Evolutionary conservation across 2,888 invertebrate species (phyloP).

Genomic region (Frankliniella fusca): DNA sequence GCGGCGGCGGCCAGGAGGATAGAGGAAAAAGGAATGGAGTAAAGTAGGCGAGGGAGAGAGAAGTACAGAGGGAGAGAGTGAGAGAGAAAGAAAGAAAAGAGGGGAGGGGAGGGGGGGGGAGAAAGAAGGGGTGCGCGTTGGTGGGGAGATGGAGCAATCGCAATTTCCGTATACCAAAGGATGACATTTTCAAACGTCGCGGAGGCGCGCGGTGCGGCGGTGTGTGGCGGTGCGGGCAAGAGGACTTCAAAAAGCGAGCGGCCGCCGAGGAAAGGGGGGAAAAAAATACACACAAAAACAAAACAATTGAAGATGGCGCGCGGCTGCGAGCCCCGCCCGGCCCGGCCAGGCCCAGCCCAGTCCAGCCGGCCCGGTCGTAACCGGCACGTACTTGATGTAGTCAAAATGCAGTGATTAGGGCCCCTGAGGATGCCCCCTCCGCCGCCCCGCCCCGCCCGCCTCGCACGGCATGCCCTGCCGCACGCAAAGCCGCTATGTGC

Average conservation of each 20-base stretch:
- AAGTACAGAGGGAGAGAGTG: no score
- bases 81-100: no score
- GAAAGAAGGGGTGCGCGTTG: no score
- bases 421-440: neutral
- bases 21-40: no score
- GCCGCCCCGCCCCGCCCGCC: neutral
- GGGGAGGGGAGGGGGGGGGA: no score
- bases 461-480: neutral
- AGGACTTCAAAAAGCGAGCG: neutral
- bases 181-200: neutral
- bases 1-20: neutral
- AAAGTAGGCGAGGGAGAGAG: no score
- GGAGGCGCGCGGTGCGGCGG: neutral
- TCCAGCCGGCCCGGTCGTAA: neutral
- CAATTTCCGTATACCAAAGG: neutral
- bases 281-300: neutral
- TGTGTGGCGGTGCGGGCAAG: neutral
- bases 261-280: no score
- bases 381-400: neutral
- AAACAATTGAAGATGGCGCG: neutral
- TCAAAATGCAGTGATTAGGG: constrained; percentile 12
- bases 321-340: neutral
- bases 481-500: neutral
- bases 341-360: neutral
- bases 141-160: no score